phyloP scores from a whole-genome alignment of 2,113 vertebrate genomes.

The Boulengeromyrus knoepffleri region DNA sequence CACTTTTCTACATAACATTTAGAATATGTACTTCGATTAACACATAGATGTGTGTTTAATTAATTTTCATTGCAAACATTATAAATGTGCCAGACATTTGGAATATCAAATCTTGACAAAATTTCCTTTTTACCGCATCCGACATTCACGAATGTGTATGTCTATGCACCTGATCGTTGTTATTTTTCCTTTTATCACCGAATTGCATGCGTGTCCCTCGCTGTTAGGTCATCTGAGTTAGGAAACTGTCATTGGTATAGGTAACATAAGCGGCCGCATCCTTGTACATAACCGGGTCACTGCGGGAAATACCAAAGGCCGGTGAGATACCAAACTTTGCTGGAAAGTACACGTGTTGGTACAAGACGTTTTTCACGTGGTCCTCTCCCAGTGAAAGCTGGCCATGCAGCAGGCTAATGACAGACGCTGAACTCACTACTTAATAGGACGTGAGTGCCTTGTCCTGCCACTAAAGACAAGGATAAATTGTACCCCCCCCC shows the following conservation, averaged over 20 bases:
- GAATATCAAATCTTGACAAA: not conserved
- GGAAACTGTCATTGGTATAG: not conserved
- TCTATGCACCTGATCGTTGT: not conserved
- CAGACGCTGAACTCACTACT: not conserved
- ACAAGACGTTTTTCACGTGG: not conserved
- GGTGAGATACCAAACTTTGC: not conserved
- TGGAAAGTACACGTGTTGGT: not conserved
- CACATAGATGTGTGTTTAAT: not conserved
- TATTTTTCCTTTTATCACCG: not conserved
- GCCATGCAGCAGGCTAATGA: not conserved
- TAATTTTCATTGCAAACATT: not conserved
- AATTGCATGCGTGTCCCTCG: not conserved
- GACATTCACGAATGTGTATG: not conserved
- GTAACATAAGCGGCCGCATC: not conserved
- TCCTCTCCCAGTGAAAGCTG: not conserved
- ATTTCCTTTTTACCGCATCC: not conserved
- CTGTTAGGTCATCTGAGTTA: not conserved
- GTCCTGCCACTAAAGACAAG: not conserved
- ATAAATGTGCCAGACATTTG: not conserved
- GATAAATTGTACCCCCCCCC: not conserved
- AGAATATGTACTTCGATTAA: not conserved
- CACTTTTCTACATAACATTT: not conserved
- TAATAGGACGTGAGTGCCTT: not conserved
- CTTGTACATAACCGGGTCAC: slow-evolving; percentile 12
- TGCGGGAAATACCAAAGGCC: not conserved